phyloP scores from a whole-genome alignment of 1,140 invertebrate species.

The Dufourea novaeangliae region DNA sequence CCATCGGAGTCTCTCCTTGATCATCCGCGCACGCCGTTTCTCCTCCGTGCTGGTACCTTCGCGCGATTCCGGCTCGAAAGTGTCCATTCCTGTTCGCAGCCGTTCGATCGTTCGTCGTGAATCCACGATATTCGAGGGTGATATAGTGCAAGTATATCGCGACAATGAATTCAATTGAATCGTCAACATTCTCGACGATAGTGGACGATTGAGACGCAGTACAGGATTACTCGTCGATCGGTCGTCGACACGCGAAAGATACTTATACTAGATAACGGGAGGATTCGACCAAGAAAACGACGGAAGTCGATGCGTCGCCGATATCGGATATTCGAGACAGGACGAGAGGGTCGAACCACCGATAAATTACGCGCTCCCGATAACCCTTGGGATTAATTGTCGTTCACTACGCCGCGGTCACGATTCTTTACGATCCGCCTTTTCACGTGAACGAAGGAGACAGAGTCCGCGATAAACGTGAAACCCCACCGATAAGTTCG shows the following conservation, averaged over 20 bases:
- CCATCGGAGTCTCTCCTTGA: constrained; percentile 65
- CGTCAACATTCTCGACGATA: no score
- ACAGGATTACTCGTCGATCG: constrained; percentile 32
- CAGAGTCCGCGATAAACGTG: constrained; percentile 22
- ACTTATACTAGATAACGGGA: not conserved
- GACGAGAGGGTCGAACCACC: constrained; percentile 11
- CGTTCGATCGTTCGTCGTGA: not conserved
- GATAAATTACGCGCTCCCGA: constrained; percentile 46
- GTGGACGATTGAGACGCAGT: no score
- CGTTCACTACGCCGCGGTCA: not conserved
- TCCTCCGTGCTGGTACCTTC: constrained; percentile 24
- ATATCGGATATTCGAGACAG: not conserved
- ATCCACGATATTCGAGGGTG: not conserved
- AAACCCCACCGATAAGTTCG: not conserved
- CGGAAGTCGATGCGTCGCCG: constrained; percentile 12
- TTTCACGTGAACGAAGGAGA: constrained; percentile 17
- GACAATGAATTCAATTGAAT: no score
- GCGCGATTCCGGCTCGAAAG: constrained; percentile 48
- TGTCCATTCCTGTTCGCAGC: constrained; percentile 20
- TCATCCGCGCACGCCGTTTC: constrained; percentile 52
- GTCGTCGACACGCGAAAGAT: not conserved
- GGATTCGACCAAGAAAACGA: not conserved
- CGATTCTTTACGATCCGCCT: constrained; percentile 31
- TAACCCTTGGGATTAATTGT: constrained; percentile 59
- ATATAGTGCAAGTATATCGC: no score